Base-by-base conservation (phyloP, 2,888 invertebrate species). In the Argyresthia albistria region DNA sequence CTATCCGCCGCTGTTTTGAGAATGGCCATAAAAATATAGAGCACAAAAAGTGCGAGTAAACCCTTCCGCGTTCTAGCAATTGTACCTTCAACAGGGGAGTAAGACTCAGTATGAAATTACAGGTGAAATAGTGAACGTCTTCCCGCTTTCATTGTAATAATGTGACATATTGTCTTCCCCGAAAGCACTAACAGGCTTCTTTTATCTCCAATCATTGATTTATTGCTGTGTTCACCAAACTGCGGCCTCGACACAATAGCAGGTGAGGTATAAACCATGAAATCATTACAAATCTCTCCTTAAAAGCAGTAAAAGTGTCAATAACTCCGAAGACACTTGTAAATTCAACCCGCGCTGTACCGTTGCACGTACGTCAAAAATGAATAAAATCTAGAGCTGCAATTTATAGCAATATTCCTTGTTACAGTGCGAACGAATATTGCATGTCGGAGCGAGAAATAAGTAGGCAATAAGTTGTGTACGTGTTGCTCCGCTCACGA, bases 51-150 rank as follows among this genome's bases (percentile, higher is more conserved):
- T 70, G 35, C 43, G 45, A 15, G 45, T 47, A 58, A 80, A 73
- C 78, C 72, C 84, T 87, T 87, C 86, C 86, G 86, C 75, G 67
- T 84, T 74, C 63, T 64, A 54, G 52, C 73, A 75, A 79, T 82
- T 74, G 71, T 66, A 55, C 16, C n/a, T 35, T 36, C 57, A 57
- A 52, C 58, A 54, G 43, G 54, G 60, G 76, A 73, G 76, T 76
- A 69, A 59, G 63, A 60, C 66, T 70, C 83, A 87, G 86, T 87
- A 67, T 60, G 56, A 73, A 82, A 80, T 78, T 80, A 78, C 86
- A 87, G 86, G 86, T 86, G 87, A 78, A 63, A 68, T 80, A 74
- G 86, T 80, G 76, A 80, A 83, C 83, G 73, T 82, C 79, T 66
- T 69, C 65, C 53, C 14, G 57, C 60, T 62, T 64, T 66, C 60